phyloP scores from a whole-genome alignment of 2,888 invertebrate species.

The Pheosia gnoma region DNA sequence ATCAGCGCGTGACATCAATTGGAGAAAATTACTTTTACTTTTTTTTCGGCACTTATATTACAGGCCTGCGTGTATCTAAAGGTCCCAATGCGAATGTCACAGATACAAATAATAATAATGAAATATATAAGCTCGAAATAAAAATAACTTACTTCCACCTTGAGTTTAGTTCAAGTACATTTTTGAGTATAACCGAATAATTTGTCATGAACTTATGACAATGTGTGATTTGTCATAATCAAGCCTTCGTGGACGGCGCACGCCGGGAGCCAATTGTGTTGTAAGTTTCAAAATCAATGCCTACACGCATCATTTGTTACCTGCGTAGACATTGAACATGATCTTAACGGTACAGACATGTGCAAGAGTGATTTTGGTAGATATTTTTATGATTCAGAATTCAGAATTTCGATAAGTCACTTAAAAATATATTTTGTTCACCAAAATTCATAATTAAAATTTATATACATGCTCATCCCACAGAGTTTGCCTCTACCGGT shows the following conservation, averaged over 20 bases:
- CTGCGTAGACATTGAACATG: constrained; percentile 6
- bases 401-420: too few relatives aligned
- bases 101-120: neutral
- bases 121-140: neutral
- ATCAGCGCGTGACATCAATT: too few relatives aligned
- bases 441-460: too few relatives aligned
- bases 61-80: too few relatives aligned
- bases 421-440: too few relatives aligned
- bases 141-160: constrained; percentile 15
- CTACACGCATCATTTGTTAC: constrained; percentile 24
- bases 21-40: too few relatives aligned
- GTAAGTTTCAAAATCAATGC: constrained; percentile 24
- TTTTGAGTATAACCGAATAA: constrained; percentile 10
- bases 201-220: constrained; percentile 30
- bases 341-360: constrained; percentile 12
- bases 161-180: constrained; percentile 39
- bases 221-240: constrained; percentile 34
- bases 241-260: constrained; percentile 14
- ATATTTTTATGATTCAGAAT: too few relatives aligned
- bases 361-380: constrained; percentile 3
- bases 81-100: neutral
- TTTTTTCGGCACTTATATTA: too few relatives aligned
- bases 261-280: constrained; percentile 16
- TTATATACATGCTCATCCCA: too few relatives aligned
- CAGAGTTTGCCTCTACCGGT: too few relatives aligned